These are phyloP conservation scores for Galleria mellonella DNA, from an alignment of 1,140 invertebrate genomes.

Conservation along the genomic window DNA sequence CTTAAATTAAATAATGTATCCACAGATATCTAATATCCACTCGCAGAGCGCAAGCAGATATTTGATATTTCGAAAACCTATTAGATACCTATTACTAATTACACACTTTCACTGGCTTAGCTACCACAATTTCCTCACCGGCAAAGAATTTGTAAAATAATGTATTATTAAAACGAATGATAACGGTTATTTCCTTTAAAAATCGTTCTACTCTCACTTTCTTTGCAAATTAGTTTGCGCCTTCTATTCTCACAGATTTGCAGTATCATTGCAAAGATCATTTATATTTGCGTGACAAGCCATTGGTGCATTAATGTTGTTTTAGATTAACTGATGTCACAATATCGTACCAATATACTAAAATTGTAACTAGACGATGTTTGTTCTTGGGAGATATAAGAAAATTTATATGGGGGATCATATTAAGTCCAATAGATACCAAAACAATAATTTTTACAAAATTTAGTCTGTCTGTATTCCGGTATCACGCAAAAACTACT, in stretches of 20 bases:
- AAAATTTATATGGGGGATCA: too few species aligned
- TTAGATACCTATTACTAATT: slow-evolving; percentile 21
- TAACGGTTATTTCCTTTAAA: slow-evolving; percentile 17
- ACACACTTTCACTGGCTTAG: slow-evolving; percentile 25
- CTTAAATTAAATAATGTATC: too few species aligned
- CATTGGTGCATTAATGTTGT: too few species aligned
- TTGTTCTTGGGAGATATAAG: too few species aligned
- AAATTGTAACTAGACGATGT: too few species aligned
- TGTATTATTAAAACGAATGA: slow-evolving; percentile 38
- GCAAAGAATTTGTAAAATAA: slow-evolving; percentile 14
- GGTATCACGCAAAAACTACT: too few species aligned
- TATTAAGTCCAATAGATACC: too few species aligned
- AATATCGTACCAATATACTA: too few species aligned
- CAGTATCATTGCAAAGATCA: background rate
- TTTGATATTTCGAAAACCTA: slow-evolving; percentile 14
- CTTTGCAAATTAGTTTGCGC: background rate
- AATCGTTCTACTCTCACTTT: slow-evolving; percentile 11
- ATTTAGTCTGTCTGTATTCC: too few species aligned
- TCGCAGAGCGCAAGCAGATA: background rate
- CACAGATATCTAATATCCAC: too few species aligned
- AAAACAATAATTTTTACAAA: too few species aligned
- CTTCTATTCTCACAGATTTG: slow-evolving; percentile 1
- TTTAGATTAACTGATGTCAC: too few species aligned
- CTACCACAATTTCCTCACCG: slow-evolving; percentile 20
- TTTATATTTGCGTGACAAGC: background rate